These are phyloP conservation scores for Athalia rosae DNA, from an alignment of 2,888 invertebrate genomes.

Conservation along the genomic window DNA sequence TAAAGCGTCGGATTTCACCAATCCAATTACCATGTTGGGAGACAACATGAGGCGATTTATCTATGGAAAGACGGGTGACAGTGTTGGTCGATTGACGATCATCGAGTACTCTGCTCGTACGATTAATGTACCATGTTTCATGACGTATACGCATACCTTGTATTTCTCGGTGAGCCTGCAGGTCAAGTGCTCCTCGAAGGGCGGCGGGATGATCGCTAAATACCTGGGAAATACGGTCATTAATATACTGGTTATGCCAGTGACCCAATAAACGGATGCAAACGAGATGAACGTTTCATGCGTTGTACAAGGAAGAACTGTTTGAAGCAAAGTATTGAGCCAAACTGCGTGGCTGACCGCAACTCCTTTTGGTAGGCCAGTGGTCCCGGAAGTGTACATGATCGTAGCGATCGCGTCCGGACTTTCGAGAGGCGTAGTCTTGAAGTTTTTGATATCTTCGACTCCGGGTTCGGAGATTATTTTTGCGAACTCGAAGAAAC, in stretches of 20 bases:
- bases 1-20: constrained; percentile 48
- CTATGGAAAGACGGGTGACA: constrained; percentile 48
- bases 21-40: constrained; percentile 56
- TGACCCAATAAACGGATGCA: constrained; percentile 63
- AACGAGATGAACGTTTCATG: background rate
- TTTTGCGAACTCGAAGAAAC: constrained; percentile 27
- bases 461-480: background rate
- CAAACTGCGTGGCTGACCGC: constrained; percentile 58
- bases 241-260: constrained; percentile 56
- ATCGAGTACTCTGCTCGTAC: too few species aligned
- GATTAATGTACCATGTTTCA: too few species aligned
- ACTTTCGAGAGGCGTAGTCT: constrained; percentile 46
- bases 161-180: constrained; percentile 64
- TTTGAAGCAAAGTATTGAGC: constrained; percentile 44
- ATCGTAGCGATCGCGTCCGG: constrained; percentile 56
- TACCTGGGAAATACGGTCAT: constrained; percentile 42
- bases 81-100: background rate
- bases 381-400: constrained; percentile 67
- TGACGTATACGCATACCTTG: constrained; percentile 56
- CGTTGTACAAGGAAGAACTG: background rate
- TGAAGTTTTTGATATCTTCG: constrained; percentile 47
- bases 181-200: constrained; percentile 54
- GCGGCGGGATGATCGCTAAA: constrained; percentile 44
- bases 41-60: constrained; percentile 55
- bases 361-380: constrained; percentile 65